These are phyloP conservation scores for Pseudachorutes palmiensis DNA, from an alignment of 1,140 invertebrate species.

Conservation along the genomic window DNA sequence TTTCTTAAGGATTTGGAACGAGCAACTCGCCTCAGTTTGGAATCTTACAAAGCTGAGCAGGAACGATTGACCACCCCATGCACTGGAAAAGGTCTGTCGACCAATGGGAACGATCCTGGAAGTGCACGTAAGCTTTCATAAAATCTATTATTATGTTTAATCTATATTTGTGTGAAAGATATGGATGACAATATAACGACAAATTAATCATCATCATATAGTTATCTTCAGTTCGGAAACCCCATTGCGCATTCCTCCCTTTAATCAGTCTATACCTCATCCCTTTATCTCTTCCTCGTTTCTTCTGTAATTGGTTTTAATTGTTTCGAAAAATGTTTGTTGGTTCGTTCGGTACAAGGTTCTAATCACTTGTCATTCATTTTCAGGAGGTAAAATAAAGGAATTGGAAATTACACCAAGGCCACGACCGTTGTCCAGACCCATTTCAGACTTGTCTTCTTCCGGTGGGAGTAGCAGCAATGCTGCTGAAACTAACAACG, in stretches of 20 bases:
- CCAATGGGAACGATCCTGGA: conserved; percentile 44
- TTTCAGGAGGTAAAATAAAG: not conserved
- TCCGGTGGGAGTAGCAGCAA: not conserved
- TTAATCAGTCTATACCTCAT: too few species aligned
- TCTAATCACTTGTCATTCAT: not conserved
- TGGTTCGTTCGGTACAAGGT: too few species aligned
- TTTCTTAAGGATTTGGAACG: conserved; percentile 75
- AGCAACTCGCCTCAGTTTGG: conserved; percentile 73
- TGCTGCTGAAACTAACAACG: not conserved
- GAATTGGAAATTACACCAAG: conserved; percentile 10
- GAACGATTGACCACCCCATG: too few species aligned
- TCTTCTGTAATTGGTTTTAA: not conserved
- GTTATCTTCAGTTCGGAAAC: too few species aligned
- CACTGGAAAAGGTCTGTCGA: conserved; percentile 69
- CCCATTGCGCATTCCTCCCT: too few species aligned
- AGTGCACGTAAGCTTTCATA: not conserved
- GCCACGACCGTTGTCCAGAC: conserved; percentile 26
- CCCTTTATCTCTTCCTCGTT: not conserved
- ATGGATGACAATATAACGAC: too few species aligned
- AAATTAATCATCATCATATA: too few species aligned
- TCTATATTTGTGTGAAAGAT: too few species aligned
- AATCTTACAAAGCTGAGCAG: conserved; percentile 48
- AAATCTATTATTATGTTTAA: too few species aligned
- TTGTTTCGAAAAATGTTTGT: not conserved
- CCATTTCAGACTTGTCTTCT: conserved; percentile 9